phyloP scores from a whole-genome alignment of 2,797 vertebrate genomes.

The Cyprinodon diabolis region DNA sequence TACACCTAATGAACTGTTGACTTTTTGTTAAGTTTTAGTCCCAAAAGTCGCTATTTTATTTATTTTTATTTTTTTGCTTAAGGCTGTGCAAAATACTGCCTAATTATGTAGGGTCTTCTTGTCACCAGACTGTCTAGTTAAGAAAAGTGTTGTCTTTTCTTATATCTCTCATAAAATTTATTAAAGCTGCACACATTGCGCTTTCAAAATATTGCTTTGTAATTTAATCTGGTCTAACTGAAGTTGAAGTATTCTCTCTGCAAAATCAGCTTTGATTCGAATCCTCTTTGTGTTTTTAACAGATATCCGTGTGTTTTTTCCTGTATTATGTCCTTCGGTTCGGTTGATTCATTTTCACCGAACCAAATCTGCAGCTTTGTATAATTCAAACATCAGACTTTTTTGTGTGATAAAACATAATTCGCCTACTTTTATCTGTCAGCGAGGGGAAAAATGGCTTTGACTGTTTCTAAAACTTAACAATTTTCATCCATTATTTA shows the following conservation, averaged over 20 bases:
- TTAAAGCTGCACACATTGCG: background rate
- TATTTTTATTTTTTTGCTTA: background rate
- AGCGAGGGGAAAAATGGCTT: background rate
- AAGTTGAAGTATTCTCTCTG: background rate
- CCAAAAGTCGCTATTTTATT: background rate
- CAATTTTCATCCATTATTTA: background rate
- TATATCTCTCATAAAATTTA: background rate
- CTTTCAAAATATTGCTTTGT: background rate
- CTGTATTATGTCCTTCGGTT: background rate
- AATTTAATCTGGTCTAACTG: background rate
- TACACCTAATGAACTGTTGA: background rate
- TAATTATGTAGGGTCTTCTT: background rate
- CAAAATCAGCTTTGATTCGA: too few relatives aligned
- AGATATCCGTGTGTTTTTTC: background rate
- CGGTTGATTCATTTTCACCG: too few relatives aligned
- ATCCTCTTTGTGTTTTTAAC: too few relatives aligned
- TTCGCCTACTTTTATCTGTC: background rate
- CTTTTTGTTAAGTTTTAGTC: slow-evolving; percentile 1
- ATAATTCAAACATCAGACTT: background rate
- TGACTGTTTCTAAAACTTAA: background rate
- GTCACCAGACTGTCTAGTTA: background rate
- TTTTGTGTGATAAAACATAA: background rate
- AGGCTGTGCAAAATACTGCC: background rate
- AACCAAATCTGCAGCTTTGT: background rate
- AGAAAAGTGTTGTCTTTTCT: background rate